Base-by-base conservation (phyloP, 2,113 vertebrate genomes). In the Lepisosteus oculatus region DNA sequence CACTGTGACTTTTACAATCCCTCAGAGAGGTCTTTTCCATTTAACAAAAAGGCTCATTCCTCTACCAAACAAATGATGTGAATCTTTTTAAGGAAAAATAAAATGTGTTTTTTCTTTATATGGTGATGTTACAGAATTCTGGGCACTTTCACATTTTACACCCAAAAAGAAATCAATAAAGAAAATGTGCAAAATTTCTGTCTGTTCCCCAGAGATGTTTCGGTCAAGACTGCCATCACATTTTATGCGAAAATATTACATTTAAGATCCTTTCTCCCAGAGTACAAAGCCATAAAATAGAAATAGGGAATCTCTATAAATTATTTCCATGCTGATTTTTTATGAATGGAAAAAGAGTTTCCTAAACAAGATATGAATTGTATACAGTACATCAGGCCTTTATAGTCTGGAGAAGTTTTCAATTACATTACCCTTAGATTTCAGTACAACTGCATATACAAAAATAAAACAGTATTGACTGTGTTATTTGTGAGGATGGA, bases 1-100 rank as follows among this genome's bases (percentile, higher is more conserved):
- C 44, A 73, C 44, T 43, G 56, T 61, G 66, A 73, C 72, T 63
- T 69, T 69, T 69, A 74, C 47, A 43, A 56, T 69, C 56, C 12
- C 66, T 14, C 3, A 12, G 12, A 41, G 14, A 47, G 15, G 12
- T 43, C 43, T 59, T 67, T 65, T 55, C 42, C 6, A 5, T 43
- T 14, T 11, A 54, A 64, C 14, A 59, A 61, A 13, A 59, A n/a
- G 29, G 12, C 43, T 55, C 11, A 45, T 47, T 55, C 64, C 47
- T 51, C 5, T 9, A 51, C 5, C 9, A 29, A 51, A 51, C 47
- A 51, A 9, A 5, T 5, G 9, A 51, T 51, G 47, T 51, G 9
- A 51, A 51, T 51, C 45, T 43, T 42, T 4, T 64, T 6, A 45
- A 6, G 64, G 64, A 13, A 66, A 42, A 47, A 13, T 4, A 43